These are phyloP conservation scores for Mus caroli DNA, from an alignment of 2,797 vertebrate species.

Conservation along the genomic window DNA sequence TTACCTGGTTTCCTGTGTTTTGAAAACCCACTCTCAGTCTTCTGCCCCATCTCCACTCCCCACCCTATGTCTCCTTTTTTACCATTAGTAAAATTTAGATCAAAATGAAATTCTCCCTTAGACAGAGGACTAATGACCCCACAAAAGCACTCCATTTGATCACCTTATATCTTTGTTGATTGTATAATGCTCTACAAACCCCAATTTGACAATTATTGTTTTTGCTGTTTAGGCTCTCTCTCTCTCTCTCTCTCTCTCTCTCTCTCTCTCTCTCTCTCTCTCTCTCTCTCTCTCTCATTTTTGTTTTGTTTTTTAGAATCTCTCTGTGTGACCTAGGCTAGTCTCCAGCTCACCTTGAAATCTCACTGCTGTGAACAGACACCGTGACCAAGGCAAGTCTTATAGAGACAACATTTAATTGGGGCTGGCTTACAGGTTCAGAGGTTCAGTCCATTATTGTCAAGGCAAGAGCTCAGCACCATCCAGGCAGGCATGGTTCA, in stretches of 20 bases:
- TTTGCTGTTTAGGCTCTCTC: not conserved
- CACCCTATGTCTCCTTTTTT: not conserved
- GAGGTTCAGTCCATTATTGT: no score
- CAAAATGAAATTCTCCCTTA: not conserved
- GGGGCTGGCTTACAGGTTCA: no score
- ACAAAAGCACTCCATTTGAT: not conserved
- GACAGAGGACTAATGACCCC: not conserved
- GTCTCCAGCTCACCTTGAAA: not conserved
- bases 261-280: not conserved
- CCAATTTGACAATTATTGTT: not conserved
- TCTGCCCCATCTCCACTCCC: no score
- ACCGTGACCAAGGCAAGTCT: no score
- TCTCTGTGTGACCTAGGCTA: not conserved
- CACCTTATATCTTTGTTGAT: not conserved
- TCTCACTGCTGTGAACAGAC: no score
- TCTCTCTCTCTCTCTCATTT: not conserved
- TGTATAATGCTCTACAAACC: not conserved
- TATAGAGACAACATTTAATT: no score
- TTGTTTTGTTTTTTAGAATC: not conserved
- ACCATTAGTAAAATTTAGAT: not conserved
- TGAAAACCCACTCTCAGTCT: not conserved
- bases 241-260: not conserved
- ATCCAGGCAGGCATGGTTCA: no score
- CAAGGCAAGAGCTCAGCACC: no score
- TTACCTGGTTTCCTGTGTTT: not conserved